These are phyloP conservation scores for Rotaria sp. DNA, from an alignment of 2,888 invertebrate species.

Conservation along the genomic window DNA sequence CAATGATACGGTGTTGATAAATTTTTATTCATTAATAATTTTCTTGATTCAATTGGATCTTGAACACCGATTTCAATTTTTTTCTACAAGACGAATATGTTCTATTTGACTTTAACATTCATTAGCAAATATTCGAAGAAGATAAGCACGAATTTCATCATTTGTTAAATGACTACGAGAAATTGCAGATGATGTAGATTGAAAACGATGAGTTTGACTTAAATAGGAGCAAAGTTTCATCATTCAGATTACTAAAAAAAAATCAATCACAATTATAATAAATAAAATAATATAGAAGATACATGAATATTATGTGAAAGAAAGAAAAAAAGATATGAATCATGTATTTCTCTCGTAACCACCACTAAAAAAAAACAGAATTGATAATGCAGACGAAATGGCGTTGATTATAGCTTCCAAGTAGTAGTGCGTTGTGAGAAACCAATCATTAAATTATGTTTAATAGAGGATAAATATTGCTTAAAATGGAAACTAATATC, in stretches of 20 bases:
- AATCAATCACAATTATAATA: neutral
- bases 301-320: no score
- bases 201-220: neutral
- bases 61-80: conserved; percentile 35
- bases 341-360: no score
- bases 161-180: neutral
- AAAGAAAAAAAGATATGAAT: no score
- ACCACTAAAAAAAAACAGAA: neutral
- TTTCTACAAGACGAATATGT: conserved; percentile 34
- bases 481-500: no score
- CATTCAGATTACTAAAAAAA: neutral
- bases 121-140: neutral
- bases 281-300: no score
- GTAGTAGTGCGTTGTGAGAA: no score
- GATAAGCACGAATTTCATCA: neutral
- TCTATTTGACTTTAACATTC: neutral
- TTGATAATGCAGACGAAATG: no score
- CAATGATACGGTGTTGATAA: conserved; percentile 86
- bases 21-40: conserved; percentile 70
- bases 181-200: neutral
- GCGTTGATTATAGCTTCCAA: no score
- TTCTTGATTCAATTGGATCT: neutral
- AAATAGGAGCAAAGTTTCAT: neutral
- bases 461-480: no score
- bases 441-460: no score